These are phyloP conservation scores for Hirudo medicinalis DNA, from an alignment of 1,140 invertebrate genomes.

Conservation along the genomic window DNA sequence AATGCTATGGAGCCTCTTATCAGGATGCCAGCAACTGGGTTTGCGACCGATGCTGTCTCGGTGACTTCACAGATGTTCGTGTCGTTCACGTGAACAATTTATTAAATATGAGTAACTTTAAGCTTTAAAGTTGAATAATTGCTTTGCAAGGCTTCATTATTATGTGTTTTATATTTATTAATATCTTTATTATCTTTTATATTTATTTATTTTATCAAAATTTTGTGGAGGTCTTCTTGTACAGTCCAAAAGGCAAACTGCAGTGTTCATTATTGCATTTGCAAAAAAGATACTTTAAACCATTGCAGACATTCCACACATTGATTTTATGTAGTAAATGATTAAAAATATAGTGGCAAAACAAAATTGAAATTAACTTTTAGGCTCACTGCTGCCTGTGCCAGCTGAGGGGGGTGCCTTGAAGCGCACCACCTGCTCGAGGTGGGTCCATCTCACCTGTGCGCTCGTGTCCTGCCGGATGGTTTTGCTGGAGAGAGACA, in stretches of 20 bases:
- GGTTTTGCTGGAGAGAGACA: not conserved
- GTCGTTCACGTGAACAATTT: slow-evolving; percentile 4
- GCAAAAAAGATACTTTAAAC: too few species aligned
- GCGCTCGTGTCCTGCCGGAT: slow-evolving; percentile 55
- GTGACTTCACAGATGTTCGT: slow-evolving; percentile 4
- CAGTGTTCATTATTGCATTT: too few species aligned
- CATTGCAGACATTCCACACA: too few species aligned
- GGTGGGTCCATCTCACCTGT: slow-evolving; percentile 95
- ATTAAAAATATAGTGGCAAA: too few species aligned
- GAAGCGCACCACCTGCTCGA: slow-evolving; percentile 49
- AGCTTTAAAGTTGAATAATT: too few species aligned
- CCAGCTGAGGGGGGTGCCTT: slow-evolving; percentile 51
- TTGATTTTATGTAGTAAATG: too few species aligned
- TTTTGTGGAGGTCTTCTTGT: too few species aligned
- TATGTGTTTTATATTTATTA: too few species aligned
- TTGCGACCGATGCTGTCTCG: not conserved
- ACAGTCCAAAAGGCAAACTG: too few species aligned
- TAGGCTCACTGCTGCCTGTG: slow-evolving; percentile 42
- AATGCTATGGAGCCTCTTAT: slow-evolving; percentile 1
- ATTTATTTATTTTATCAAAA: too few species aligned
- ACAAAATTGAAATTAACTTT: not conserved
- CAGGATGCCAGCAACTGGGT: slow-evolving; percentile 4
- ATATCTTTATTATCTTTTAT: too few species aligned
- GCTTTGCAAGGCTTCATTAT: too few species aligned
- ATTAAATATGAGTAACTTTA: not conserved